Percentiles rank a stretch among this genome's conserved stretches.
These are phyloP conservation scores for Pachyuromys duprasi DNA, from an alignment of 2,797 vertebrate genomes.

Conservation along the genomic window DNA sequence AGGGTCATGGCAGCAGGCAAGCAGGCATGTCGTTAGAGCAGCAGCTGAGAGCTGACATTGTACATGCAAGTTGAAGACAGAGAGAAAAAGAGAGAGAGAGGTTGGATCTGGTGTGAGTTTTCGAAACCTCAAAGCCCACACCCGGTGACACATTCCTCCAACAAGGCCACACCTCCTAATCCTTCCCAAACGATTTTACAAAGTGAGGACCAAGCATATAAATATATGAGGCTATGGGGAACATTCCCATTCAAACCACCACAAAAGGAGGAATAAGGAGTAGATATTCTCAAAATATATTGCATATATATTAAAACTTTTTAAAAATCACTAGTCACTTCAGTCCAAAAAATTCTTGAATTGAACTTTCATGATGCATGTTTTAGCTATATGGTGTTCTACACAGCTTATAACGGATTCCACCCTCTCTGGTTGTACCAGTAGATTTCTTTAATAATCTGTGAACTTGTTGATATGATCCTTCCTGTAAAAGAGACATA, in stretches of 20 bases:
- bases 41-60: background rate
- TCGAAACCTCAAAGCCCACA: background rate
- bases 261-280: background rate
- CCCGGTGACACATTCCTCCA: background rate
- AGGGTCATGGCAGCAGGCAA: background rate
- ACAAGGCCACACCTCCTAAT: background rate
- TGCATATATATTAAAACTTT: background rate
- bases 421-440: background rate
- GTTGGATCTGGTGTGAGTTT: background rate
- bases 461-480: background rate
- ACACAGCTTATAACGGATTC: background rate
- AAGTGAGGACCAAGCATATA: background rate
- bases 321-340: background rate
- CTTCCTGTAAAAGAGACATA: background rate
- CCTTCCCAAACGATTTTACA: background rate
- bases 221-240: background rate
- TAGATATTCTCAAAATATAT: background rate
- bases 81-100: background rate
- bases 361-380: background rate
- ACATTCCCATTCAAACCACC: background rate
- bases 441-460: background rate
- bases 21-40: background rate
- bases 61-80: background rate
- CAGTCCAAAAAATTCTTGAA: background rate
- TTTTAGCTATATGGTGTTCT: background rate